phyloP scores from a whole-genome alignment of 2,797 vertebrate species.

The Apogon hyalosoma region DNA sequence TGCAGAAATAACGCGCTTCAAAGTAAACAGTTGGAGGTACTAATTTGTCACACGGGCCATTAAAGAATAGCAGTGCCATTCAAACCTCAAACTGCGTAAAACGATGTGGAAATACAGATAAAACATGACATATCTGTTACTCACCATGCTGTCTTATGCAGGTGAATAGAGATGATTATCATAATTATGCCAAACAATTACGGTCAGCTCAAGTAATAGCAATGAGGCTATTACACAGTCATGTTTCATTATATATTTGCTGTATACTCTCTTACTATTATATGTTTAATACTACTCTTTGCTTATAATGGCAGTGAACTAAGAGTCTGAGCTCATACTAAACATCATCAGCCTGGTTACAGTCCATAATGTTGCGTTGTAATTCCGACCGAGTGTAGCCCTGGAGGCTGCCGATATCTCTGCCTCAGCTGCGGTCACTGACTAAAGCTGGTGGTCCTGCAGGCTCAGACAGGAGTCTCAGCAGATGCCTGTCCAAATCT shows the following conservation, averaged over 20 bases:
- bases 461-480: constrained; percentile 49
- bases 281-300: not conserved
- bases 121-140: too few species aligned
- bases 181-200: too few species aligned
- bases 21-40: too few species aligned
- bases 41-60: too few species aligned
- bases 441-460: constrained; percentile 55
- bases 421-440: constrained; percentile 42
- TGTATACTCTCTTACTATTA: not conserved
- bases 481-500: constrained; percentile 59
- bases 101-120: too few species aligned
- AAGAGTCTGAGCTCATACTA: not conserved
- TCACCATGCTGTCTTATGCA: too few species aligned
- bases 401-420: constrained; percentile 34
- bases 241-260: not conserved
- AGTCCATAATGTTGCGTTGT: constrained; percentile 8
- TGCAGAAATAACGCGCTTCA: too few species aligned
- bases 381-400: constrained; percentile 27
- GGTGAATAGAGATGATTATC: too few species aligned
- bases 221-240: too few species aligned
- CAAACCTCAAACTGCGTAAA: too few species aligned
- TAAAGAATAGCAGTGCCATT: too few species aligned
- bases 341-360: constrained; percentile 20
- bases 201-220: too few species aligned
- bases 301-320: not conserved